Evolutionary conservation across 30 jellyfish, hydroid and myxozoan genomes (phyloP), one percentile per base, ranked within the genome.

Genomic region (Hydra vulgaris): DNA sequence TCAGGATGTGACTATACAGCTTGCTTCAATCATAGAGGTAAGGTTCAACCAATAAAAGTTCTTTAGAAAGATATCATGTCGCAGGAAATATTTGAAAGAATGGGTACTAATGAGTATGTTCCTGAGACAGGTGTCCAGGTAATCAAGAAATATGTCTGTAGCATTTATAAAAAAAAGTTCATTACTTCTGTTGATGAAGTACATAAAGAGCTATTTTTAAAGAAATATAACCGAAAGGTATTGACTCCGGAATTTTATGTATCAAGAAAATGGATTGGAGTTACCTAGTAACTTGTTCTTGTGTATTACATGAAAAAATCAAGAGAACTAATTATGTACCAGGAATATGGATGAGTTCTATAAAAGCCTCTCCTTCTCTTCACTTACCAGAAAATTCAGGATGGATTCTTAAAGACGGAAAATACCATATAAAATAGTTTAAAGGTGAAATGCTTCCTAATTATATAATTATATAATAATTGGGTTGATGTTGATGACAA

Each of bases 1-100:
- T 56, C n/a, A 56, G n/a, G n/a, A 56, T 56, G 71, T 56, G 71
- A 56, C 71, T 56, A 56, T n/a, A n/a, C 71, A 56, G 71, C 71
- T 56, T 56, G 71, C 71, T 56, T 17, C n/a, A 56, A 56, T 56
- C 71, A n/a, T 56, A 56, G n/a, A 56, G n/a, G 71, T 56, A 56
- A 15, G 71, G 71, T 56, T 56, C n/a, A n/a, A 56, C 17, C 71
- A 56, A 56, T 56, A 56, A 56, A 56, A 56, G 18, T 56, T 56
- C 71, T 15, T 56, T 17, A 56, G n/a, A 56, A 15, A 56, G 71
- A 56, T 56, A 17, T 56, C 71, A 56, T 15, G n/a, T 56, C n/a
- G 71, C 71, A 56, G n/a, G 71, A 56, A 56, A n/a, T n/a, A 56
- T 56, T 56, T 56, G 71, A n/a, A 15, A 56, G 71, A 56, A 56